Evolutionary conservation across 1,140 invertebrate genomes (phyloP), one percentile per base, ranked within the genome.

Genomic region (Probaryconus sp.): DNA sequence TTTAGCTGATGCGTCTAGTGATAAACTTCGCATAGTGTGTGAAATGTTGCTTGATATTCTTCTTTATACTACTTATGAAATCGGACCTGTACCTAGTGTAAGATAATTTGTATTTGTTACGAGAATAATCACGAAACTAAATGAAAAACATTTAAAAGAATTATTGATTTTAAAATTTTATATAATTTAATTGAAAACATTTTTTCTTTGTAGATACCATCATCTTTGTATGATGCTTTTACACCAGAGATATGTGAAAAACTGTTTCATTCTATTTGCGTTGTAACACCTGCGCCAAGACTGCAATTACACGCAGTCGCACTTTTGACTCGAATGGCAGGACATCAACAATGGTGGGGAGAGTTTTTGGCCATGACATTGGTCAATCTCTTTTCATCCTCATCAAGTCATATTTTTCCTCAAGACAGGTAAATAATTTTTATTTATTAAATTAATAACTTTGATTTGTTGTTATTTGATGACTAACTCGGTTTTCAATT

Each of bases 271-370:
- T 87, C 86, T 0, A 83, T 87, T 37, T 94, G 92, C 82, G 90
- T 94, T 2, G 87, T 86, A 13, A 87, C 86, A 6, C 85, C 85
- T 56, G 90, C 79, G 83, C 89, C 89, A 21, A 89, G 92, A 56
- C 88, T 93, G 17, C 94, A 95, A 81, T 89, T 95, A 3, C 89
- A 92, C 14, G 89, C 91, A 11, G 94, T 92, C 4, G 93, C 94
- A 17, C 88, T 97, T 56, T 85, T 97, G 75, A 92, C 95, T 16
- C 91, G 94, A 21, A 91, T 94, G 76, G 96, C 94, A 84, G 92
- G 92, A 40, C 89, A 91, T 53, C 92, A 94, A 81, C 88, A 90
- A 0, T 97, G 95, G 94, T 97, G 95, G 95, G 96, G 96, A 7
- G 90, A 93, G 56, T 96, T 96, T 79, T 88, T 98, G 2, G 93